Base-by-base conservation (phyloP, 1,140 invertebrate genomes). In the Nautilus pompilius region DNA sequence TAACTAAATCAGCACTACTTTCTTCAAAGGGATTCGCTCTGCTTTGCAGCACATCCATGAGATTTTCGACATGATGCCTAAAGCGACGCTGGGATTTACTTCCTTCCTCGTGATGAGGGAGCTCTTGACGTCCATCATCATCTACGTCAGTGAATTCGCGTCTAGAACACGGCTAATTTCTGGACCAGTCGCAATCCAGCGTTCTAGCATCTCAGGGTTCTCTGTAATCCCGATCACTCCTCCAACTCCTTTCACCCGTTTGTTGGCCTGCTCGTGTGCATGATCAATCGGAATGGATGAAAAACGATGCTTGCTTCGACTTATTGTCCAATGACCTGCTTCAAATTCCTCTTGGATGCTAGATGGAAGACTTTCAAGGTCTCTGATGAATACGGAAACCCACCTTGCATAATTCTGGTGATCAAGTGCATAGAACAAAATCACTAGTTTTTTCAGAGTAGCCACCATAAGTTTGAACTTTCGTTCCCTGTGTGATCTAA, bases 191-290 rank as follows among this genome's bases (percentile, higher is more conserved):
- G 33, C 15, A 10, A 56, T 56, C 29, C 54, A 56, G 20, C 54
- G 29, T 30, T 30, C 28, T 22, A 56, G 22, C 22, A 28, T 30
- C 10, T 17, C 13, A 15, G 29, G 29, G 13, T 56, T 13, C 29
- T 56, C 54, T 6, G 54, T 56, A 13, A 56, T 10, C 13, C 54
- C 54, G 33, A 56, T 56, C 6, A 56, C 29, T 17, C 24, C 54
- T n/a, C 28, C 54, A 29, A 15, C 29, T 30, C 54, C 54, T 56
- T 56, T 26, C 8, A 56, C 54, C n/a, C n/a, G 15, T 56, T 22
- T 30, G 33, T 56, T 56, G 54, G 54, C 54, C 29, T 56, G 54
- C 22, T 56, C 54, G 26, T 56, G 54, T 15, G 54, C 54, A 0
- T 26, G 54, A 30, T 56, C 54, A 56, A 2, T 56, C 6, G 54